Evolutionary conservation across 2,797 vertebrate species (phyloP).

Genomic region (Rhincodon typus): DNA sequence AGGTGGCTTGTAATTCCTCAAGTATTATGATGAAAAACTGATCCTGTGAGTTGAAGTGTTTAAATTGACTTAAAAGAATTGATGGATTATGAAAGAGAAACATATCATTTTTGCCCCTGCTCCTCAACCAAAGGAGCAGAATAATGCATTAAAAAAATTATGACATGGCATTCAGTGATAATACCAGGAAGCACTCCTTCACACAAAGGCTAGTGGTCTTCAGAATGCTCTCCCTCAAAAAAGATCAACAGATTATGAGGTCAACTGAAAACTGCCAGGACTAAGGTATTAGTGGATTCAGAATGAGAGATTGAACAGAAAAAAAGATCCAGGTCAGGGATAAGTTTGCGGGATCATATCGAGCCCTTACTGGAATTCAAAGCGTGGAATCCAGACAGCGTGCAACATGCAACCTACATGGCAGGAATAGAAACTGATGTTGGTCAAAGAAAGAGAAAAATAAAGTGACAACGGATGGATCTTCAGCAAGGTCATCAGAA

Average conservation of each 20-base stretch:
- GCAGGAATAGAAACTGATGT: neutral
- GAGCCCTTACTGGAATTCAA: neutral
- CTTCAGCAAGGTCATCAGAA: neutral
- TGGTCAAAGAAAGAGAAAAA: neutral
- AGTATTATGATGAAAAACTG: too few species aligned
- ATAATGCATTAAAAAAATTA: neutral
- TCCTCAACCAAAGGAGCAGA: too few species aligned
- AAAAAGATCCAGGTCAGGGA: neutral
- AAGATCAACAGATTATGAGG: neutral
- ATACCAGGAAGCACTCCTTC: neutral
- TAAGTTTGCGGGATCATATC: neutral
- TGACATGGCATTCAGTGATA: neutral
- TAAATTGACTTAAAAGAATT: neutral
- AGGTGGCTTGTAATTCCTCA: neutral
- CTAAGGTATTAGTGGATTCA: neutral
- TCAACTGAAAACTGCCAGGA: neutral
- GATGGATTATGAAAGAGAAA: neutral
- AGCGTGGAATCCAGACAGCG: neutral
- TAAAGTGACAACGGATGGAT: neutral
- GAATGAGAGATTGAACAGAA: neutral
- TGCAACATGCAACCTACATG: neutral
- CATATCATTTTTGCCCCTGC: too few species aligned
- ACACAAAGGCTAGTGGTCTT: neutral
- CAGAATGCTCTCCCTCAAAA: neutral
- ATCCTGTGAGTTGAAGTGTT: neutral